A percentile compares a stretch with the other conserved stretches of the same genome.
Evolutionary conservation across 2,113 vertebrate species (phyloP).

Genomic region (Lynx canadensis): DNA sequence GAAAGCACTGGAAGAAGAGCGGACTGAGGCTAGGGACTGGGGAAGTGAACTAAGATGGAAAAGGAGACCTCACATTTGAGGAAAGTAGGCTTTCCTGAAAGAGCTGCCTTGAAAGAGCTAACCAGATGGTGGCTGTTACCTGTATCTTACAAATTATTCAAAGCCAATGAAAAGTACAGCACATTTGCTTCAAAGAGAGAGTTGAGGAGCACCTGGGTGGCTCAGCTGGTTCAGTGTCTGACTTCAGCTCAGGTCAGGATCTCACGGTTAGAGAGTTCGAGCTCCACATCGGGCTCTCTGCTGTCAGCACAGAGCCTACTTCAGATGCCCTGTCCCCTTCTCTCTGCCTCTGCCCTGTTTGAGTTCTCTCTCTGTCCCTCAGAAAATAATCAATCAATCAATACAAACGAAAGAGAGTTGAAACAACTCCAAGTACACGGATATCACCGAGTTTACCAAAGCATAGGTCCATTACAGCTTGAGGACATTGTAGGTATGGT

Average conservation of each 20-base stretch:
- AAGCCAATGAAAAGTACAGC: neutral
- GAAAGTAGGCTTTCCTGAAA: neutral
- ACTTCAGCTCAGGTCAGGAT: too few species aligned
- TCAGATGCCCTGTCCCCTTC: too few species aligned
- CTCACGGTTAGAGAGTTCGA: too few species aligned
- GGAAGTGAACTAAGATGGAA: neutral
- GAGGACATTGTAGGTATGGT: neutral
- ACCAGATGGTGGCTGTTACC: neutral
- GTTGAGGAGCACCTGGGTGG: too few species aligned
- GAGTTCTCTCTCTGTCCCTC: too few species aligned
- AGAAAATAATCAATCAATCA: too few species aligned
- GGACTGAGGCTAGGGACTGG: rapidly evolving
- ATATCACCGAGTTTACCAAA: neutral
- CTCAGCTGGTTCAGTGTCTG: too few species aligned
- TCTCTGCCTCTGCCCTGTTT: too few species aligned
- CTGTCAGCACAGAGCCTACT: too few species aligned
- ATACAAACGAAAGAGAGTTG: neutral
- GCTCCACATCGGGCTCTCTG: too few species aligned
- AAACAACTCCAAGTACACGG: neutral
- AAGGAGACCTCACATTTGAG: rapidly evolving
- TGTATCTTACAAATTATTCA: too few species aligned
- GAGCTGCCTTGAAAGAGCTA: too few species aligned
- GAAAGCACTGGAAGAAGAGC: rapidly evolving
- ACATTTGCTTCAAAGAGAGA: neutral
- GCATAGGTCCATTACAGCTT: neutral